Percentiles rank a stretch among this genome's conserved stretches.
phyloP scores from a whole-genome alignment of 2,113 vertebrate species.

The Mustela nigripes region DNA sequence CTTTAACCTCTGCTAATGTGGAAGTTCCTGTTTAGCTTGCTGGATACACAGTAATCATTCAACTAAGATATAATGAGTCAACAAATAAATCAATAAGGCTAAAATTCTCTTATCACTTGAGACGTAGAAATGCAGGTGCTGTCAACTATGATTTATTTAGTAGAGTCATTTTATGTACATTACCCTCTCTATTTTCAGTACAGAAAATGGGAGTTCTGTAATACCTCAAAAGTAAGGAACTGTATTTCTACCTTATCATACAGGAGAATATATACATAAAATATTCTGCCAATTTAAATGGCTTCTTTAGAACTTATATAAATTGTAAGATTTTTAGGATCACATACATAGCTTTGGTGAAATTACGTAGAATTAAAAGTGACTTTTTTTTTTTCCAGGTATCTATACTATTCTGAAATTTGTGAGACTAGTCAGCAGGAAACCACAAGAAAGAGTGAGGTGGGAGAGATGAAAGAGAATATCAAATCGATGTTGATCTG shows the following conservation, averaged over 20 bases:
- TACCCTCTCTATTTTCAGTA: background rate
- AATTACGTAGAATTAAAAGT: slow-evolving; percentile 61
- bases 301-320: slow-evolving; percentile 5
- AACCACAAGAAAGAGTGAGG: background rate
- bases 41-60: background rate
- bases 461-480: slow-evolving; percentile 63
- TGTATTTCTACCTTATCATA: background rate
- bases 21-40: background rate
- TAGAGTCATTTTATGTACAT: background rate
- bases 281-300: background rate
- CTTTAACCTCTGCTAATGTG: background rate
- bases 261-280: background rate
- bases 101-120: background rate
- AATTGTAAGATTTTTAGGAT: slow-evolving; percentile 1
- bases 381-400: background rate
- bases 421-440: slow-evolving; percentile 26
- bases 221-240: background rate
- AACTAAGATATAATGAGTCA: background rate
- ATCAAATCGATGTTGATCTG: background rate
- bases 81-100: background rate
- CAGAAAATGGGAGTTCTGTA: background rate
- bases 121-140: background rate
- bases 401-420: background rate
- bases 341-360: background rate
- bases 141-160: background rate